A percentile compares a stretch with the other conserved stretches of the same genome.
These are phyloP conservation scores for human (Homo sapiens) DNA, from an alignment of 2,113 vertebrate species.

Conservation along the genomic window DNA sequence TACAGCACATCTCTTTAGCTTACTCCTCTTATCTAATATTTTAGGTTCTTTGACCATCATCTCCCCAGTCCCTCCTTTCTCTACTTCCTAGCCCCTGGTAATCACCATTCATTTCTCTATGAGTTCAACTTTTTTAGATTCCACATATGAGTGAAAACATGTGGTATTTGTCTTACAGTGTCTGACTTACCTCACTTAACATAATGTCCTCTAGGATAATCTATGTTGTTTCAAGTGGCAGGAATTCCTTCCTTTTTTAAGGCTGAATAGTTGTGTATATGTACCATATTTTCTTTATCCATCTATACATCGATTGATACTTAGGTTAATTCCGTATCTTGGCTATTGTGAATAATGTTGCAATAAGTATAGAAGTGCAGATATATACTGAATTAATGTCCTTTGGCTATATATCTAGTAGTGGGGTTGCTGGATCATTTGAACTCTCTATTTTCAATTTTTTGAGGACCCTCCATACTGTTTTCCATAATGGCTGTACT, in stretches of 20 bases:
- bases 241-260: neutral
- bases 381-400: neutral
- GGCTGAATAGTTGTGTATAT: neutral
- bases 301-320: neutral
- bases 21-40: neutral
- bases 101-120: neutral
- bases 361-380: neutral
- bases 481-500: neutral
- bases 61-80: neutral
- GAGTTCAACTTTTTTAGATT: neutral
- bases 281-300: neutral
- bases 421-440: neutral
- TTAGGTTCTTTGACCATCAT: neutral
- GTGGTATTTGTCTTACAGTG: neutral
- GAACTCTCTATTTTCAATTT: neutral
- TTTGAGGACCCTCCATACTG: neutral
- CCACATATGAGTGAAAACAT: neutral
- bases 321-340: neutral
- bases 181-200: neutral
- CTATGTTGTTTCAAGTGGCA: neutral
- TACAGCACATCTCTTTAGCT: neutral
- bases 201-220: neutral
- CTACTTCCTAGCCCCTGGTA: neutral
- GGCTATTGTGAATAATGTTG: neutral
- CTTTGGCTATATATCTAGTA: neutral